Conservation (phyloP, 2,888 invertebrate species). For the Hedychridium roseum region DNA sequence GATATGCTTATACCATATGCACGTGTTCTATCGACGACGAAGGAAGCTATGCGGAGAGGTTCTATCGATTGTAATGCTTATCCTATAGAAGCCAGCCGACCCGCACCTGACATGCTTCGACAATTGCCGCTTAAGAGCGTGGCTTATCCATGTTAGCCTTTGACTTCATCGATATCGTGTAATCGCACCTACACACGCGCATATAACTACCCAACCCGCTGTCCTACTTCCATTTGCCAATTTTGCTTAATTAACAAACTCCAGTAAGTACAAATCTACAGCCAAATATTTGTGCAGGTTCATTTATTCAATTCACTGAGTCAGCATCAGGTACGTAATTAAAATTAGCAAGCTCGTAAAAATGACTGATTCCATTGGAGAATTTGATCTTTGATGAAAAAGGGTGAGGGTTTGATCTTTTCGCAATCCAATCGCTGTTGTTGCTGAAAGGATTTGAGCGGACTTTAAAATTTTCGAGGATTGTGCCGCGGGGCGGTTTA, state of each 20-base stretch:
- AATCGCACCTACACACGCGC: slow-evolving; percentile 17
- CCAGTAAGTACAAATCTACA: too few species aligned
- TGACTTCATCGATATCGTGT: slow-evolving; percentile 33
- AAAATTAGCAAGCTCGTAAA: too few species aligned
- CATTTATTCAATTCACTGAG: too few species aligned
- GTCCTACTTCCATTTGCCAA: too few species aligned
- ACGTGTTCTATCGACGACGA: slow-evolving; percentile 29
- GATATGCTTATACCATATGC: slow-evolving; percentile 13
- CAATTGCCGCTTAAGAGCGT: slow-evolving; percentile 41
- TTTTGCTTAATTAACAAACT: too few species aligned
- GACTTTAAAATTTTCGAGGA: slow-evolving; percentile 11
- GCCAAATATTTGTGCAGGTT: too few species aligned
- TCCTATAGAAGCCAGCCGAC: slow-evolving; percentile 37
- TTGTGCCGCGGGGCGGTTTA: slow-evolving; percentile 34
- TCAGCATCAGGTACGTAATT: too few species aligned
- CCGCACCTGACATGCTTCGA: slow-evolving; percentile 40
- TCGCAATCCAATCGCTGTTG: too few species aligned
- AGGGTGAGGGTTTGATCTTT: too few species aligned
- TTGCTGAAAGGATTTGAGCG: neutral
- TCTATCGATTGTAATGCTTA: slow-evolving; percentile 37
- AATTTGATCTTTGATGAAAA: too few species aligned
- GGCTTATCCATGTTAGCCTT: slow-evolving; percentile 35
- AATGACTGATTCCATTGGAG: too few species aligned
- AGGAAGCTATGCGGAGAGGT: slow-evolving; percentile 25
- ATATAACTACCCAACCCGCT: too few species aligned